Conservation (phyloP, 2,113 vertebrate species). For the Oryzias javanicus region DNA sequence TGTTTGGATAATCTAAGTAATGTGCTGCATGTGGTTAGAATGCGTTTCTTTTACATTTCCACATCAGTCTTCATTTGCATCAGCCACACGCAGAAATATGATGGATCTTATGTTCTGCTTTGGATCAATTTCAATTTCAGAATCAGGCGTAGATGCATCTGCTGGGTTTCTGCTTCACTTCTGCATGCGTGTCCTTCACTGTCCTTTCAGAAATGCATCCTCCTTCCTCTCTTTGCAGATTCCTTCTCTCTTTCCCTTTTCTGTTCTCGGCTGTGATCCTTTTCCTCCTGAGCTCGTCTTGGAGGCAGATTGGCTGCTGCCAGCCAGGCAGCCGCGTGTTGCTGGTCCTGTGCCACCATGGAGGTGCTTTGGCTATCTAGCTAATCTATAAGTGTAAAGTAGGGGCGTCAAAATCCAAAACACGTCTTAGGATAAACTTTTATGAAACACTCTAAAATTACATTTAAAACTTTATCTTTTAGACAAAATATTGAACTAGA, state of each 20-base stretch:
- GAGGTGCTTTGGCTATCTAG: slow-evolving; percentile 39
- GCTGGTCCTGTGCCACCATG: slow-evolving; percentile 44
- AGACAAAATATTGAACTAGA: too few relatives aligned
- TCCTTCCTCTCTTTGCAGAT: slow-evolving; percentile 26
- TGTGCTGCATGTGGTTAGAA: slow-evolving; percentile 25
- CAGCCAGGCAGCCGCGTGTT: slow-evolving; percentile 60
- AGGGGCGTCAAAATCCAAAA: slow-evolving; percentile 5
- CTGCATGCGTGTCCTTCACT: slow-evolving; percentile 46
- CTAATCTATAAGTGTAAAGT: slow-evolving; percentile 66
- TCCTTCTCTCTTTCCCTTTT: slow-evolving; percentile 44
- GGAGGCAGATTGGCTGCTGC: slow-evolving; percentile 49
- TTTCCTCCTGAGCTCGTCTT: slow-evolving; percentile 56
- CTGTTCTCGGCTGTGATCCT: slow-evolving; percentile 55
- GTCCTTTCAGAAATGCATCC: slow-evolving; percentile 24
- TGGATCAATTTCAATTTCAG: slow-evolving; percentile 39
- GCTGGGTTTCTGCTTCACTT: slow-evolving; percentile 14
- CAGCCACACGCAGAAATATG: slow-evolving; percentile 24
- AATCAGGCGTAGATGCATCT: slow-evolving; percentile 17
- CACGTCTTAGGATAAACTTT: too few relatives aligned
- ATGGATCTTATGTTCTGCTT: slow-evolving; percentile 29
- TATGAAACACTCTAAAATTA: too few relatives aligned
- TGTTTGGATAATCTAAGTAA: slow-evolving; percentile 1
- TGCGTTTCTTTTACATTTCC: slow-evolving; percentile 22
- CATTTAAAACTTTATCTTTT: too few relatives aligned
- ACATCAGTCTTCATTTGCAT: slow-evolving; percentile 26